These are phyloP conservation scores for Apostichopus parvimensis DNA, from an alignment of 35 echinoderm and acorn worm species.

Conservation along the genomic window DNA sequence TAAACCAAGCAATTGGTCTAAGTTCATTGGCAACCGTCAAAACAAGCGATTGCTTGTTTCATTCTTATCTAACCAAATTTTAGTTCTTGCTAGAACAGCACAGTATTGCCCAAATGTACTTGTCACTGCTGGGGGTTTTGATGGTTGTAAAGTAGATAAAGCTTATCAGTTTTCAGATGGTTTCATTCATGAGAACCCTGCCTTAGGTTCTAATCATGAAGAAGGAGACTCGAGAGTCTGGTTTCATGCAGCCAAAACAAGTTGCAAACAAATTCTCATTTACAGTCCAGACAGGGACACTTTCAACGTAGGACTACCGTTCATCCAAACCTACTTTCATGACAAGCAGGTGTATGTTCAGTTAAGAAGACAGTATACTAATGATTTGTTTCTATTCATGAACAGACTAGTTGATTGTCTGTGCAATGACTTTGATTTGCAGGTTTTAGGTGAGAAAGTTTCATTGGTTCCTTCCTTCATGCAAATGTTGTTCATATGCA, in stretches of 20 bases:
- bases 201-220: constrained; percentile 24
- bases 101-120: neutral
- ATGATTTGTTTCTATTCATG: neutral
- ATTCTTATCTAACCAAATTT: constrained; percentile 15
- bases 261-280: constrained; percentile 5
- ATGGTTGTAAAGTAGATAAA: neutral
- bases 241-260: constrained; percentile 27
- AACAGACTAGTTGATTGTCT: neutral
- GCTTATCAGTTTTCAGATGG: constrained; percentile 5
- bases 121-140: constrained; percentile 44
- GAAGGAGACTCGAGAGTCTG: constrained; percentile 45
- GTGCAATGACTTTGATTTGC: constrained; percentile 21
- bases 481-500: no score
- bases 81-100: neutral
- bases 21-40: constrained; percentile 14
- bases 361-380: no score
- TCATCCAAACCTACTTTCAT: neutral
- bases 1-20: constrained; percentile 13
- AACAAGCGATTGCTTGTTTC: constrained; percentile 39
- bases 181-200: neutral
- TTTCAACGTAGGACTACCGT: constrained; percentile 1
- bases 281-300: constrained; percentile 22
- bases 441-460: neutral
- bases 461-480: neutral
- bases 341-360: neutral